Percentiles rank a stretch among this genome's conserved stretches.
These are phyloP conservation scores for Apotomis capreana DNA, from an alignment of 2,888 invertebrate species.

Conservation along the genomic window DNA sequence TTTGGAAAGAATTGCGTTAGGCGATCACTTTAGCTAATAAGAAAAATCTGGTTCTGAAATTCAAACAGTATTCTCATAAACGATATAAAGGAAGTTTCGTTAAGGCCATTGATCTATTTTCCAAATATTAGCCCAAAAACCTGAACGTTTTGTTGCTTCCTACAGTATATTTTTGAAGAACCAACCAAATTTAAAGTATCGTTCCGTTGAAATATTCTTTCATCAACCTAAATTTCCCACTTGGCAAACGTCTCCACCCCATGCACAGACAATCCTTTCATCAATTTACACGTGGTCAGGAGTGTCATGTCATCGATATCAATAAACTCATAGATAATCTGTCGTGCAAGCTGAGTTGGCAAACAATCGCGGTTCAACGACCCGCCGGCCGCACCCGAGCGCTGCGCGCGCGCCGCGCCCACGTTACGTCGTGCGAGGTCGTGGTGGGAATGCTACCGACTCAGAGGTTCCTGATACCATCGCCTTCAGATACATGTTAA, in stretches of 20 bases:
- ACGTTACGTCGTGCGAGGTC: conserved; percentile 58
- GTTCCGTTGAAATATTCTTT: neutral
- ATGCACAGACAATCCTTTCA: conserved; percentile 21
- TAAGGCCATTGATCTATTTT: conserved; percentile 15
- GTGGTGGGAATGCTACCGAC: conserved; percentile 39
- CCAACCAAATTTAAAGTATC: neutral
- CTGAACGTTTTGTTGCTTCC: neutral
- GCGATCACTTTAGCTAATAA: neutral
- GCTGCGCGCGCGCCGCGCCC: conserved; percentile 66
- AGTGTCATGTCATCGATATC: conserved; percentile 65
- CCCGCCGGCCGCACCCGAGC: conserved; percentile 75
- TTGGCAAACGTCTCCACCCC: conserved; percentile 4
- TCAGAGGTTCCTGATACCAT: conserved; percentile 38
- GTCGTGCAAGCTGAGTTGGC: conserved; percentile 79
- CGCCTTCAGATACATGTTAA: conserved; percentile 20
- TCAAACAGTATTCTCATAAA: neutral
- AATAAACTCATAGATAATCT: conserved; percentile 67
- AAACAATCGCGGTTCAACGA: conserved; percentile 82
- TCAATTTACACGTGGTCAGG: conserved; percentile 27
- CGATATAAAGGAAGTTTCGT: neutral
- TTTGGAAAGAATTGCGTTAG: neutral
- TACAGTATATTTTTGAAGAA: neutral
- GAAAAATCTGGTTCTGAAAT: neutral
- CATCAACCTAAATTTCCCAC: conserved; percentile 16
- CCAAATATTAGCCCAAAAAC: neutral